These are phyloP conservation scores for Nestor notabilis DNA, from an alignment of 2,113 vertebrate species.

Conservation along the genomic window DNA sequence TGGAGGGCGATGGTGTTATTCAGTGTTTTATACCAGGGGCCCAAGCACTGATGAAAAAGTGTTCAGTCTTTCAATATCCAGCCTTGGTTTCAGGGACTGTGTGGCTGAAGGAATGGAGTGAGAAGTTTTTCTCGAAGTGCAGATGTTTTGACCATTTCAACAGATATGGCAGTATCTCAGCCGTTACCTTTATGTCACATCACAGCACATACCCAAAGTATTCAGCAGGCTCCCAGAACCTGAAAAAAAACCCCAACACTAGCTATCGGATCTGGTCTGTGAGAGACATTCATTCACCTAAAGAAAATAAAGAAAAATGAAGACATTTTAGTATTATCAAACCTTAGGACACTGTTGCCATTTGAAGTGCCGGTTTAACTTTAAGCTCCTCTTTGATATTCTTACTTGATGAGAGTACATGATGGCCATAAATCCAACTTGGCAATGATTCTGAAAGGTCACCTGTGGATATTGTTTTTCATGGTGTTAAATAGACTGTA, in stretches of 20 bases:
- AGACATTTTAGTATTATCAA: background rate
- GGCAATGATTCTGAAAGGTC: constrained; percentile 64
- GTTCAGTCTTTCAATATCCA: background rate
- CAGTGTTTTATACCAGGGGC: background rate
- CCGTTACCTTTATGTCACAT: background rate
- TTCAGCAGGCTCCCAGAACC: background rate
- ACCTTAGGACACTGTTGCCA: background rate
- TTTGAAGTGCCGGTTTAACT: background rate
- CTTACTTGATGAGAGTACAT: constrained; percentile 20
- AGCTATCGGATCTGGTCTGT: background rate
- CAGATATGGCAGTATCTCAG: background rate
- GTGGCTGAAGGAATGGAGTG: background rate
- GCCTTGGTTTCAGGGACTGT: background rate
- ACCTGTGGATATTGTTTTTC: constrained; percentile 70
- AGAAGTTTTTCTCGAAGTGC: background rate
- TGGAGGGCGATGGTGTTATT: background rate
- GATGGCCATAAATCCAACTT: constrained; percentile 51
- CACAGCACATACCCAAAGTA: background rate
- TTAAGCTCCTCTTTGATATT: constrained; percentile 31
- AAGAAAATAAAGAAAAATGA: constrained; percentile 5
- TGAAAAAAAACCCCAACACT: background rate
- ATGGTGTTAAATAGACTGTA: constrained; percentile 66
- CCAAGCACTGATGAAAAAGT: background rate
- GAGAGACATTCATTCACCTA: background rate
- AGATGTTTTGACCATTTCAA: constrained; percentile 8